phyloP scores from a whole-genome alignment of 37 sponge, comb jelly and placozoan species.

The Spongilla lacustris region DNA sequence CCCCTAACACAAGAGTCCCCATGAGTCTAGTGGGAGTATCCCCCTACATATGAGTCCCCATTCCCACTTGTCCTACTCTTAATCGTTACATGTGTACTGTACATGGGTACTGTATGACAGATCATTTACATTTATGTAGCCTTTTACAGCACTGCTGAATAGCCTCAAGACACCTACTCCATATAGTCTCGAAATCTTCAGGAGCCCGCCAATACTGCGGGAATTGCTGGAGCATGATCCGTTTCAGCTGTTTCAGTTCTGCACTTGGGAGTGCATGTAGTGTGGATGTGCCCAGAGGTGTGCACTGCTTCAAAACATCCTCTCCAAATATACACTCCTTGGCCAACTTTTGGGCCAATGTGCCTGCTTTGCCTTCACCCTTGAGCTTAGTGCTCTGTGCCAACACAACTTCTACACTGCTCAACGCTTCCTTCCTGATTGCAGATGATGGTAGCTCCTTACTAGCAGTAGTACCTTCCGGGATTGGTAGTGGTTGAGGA shows the following conservation, averaged over 20 bases:
- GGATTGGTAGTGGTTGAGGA: no score
- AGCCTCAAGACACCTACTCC: neutral
- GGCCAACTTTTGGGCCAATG: neutral
- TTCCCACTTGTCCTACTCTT: no score
- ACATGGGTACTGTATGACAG: no score
- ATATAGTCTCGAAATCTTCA: no score
- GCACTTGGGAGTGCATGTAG: neutral
- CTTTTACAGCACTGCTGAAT: constrained; percentile 1
- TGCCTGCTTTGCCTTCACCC: neutral
- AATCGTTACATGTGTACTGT: no score
- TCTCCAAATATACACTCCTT: neutral
- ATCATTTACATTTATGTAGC: neutral
- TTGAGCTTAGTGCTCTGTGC: neutral
- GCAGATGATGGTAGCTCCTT: neutral
- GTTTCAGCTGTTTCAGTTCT: neutral
- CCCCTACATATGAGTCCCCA: no score
- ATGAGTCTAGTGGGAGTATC: no score
- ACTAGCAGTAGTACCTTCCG: no score
- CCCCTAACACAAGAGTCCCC: no score
- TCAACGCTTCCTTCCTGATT: neutral
- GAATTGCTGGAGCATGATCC: neutral
- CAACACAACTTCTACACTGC: neutral
- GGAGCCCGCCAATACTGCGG: neutral
- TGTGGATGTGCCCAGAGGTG: neutral
- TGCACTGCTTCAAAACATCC: neutral